A percentile compares a stretch with the other conserved stretches of the same genome.
Evolutionary conservation across 2,888 invertebrate genomes (phyloP).

Genomic region (Stenchaetothrips biformis): DNA sequence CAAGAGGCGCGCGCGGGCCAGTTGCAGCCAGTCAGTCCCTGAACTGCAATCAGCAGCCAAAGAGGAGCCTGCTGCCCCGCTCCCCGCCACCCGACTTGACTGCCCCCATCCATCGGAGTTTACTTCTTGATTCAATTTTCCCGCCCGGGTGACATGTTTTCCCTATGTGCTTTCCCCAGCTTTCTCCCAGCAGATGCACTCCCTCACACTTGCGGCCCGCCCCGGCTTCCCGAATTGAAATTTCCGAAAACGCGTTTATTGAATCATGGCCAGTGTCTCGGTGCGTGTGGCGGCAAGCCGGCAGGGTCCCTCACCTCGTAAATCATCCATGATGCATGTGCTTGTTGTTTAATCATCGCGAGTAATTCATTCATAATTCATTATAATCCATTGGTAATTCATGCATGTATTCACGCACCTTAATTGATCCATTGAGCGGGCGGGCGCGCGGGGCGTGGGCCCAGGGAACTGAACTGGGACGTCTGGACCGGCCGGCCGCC

Average conservation of each 20-base stretch:
- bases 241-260: neutral
- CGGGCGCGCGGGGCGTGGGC: neutral
- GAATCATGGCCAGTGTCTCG: neutral
- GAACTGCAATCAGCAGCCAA: neutral
- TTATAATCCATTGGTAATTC: slow-evolving; percentile 7
- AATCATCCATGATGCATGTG: slow-evolving; percentile 10
- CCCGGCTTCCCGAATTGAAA: neutral
- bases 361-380: slow-evolving; percentile 25
- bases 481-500: neutral
- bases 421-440: slow-evolving; percentile 23
- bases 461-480: neutral
- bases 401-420: slow-evolving; percentile 23
- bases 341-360: slow-evolving; percentile 17
- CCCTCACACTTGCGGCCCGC: no score
- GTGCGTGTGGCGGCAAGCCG: neutral
- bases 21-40: neutral
- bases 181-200: no score
- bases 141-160: no score
- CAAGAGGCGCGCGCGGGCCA: neutral
- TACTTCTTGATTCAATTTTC: no score
- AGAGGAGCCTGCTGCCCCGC: neutral
- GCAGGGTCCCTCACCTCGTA: slow-evolving; percentile 12
- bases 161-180: no score
- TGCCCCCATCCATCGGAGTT: neutral
- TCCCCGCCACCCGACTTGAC: neutral